Evolutionary conservation across 2,888 invertebrate genomes (phyloP).

Genomic region (Drosophila stalkeri): DNA sequence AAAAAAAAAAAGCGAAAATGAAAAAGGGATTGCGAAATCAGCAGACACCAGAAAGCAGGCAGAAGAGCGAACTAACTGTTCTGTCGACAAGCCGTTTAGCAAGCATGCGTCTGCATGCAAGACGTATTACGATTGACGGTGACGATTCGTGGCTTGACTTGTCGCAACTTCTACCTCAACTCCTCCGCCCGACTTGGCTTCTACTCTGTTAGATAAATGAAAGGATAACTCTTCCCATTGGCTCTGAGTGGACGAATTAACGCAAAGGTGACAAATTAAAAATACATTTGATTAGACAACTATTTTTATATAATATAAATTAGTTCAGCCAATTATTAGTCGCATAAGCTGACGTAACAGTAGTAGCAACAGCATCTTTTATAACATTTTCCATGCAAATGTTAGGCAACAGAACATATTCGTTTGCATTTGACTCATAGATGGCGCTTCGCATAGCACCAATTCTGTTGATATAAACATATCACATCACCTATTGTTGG

Average conservation of each 20-base stretch:
- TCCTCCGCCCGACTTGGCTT: neutral
- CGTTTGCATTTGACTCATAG: neutral
- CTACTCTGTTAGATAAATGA: constrained; percentile 24
- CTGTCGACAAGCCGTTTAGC: constrained; percentile 53
- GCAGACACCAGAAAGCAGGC: constrained; percentile 21
- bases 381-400: neutral
- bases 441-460: too few relatives aligned
- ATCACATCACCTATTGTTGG: neutral
- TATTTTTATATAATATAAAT: neutral
- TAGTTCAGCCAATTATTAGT: neutral
- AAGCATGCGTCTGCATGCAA: constrained; percentile 47
- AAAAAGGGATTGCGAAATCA: constrained; percentile 38
- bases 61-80: constrained; percentile 33
- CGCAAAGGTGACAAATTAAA: neutral
- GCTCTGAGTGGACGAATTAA: neutral
- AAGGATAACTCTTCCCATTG: constrained; percentile 7
- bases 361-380: too few relatives aligned
- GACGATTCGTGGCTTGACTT: constrained; percentile 10
- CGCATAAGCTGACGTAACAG: neutral
- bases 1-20: neutral
- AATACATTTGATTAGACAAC: neutral
- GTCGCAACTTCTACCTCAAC: too few relatives aligned
- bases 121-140: neutral
- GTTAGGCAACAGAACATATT: neutral
- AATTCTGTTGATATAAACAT: neutral